phyloP scores from a whole-genome alignment of 2,113 vertebrate species.

The Cyprinodon brontotheroides region DNA sequence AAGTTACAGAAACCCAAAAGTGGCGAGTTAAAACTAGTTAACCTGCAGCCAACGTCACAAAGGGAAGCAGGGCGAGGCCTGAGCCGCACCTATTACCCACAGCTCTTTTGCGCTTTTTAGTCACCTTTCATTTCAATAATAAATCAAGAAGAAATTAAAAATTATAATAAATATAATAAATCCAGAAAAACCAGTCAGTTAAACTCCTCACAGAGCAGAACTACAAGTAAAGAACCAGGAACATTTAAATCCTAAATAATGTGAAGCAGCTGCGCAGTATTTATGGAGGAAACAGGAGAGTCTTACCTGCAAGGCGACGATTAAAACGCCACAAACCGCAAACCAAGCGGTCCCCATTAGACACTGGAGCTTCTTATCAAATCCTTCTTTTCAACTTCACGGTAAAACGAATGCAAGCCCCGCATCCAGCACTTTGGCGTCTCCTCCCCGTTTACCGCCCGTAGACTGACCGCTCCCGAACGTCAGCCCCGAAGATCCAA shows the following conservation, averaged over 20 bases:
- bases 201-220: too few relatives aligned
- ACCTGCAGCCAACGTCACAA: constrained; percentile 45
- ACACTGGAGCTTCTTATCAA: neutral
- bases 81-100: neutral
- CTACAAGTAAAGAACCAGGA: too few relatives aligned
- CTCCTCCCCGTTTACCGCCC: neutral
- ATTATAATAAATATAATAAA: too few relatives aligned
- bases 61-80: constrained; percentile 47
- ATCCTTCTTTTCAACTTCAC: neutral
- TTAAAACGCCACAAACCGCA: constrained; percentile 42
- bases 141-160: too few relatives aligned
- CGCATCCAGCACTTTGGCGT: neutral
- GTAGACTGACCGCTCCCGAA: constrained; percentile 24
- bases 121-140: too few relatives aligned
- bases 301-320: constrained; percentile 72
- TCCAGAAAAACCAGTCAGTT: too few relatives aligned
- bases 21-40: constrained; percentile 4
- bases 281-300: neutral
- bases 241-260: too few relatives aligned
- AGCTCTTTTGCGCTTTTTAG: too few relatives aligned
- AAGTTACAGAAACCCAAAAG: neutral
- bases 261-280: too few relatives aligned
- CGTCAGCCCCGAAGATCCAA: too few relatives aligned
- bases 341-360: constrained; percentile 58
- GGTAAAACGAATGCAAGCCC: rapidly evolving